Evolutionary conservation across 2,797 vertebrate genomes (phyloP), one percentile per base, ranked within the genome.

Genomic region (Austrolebias charrua): DNA sequence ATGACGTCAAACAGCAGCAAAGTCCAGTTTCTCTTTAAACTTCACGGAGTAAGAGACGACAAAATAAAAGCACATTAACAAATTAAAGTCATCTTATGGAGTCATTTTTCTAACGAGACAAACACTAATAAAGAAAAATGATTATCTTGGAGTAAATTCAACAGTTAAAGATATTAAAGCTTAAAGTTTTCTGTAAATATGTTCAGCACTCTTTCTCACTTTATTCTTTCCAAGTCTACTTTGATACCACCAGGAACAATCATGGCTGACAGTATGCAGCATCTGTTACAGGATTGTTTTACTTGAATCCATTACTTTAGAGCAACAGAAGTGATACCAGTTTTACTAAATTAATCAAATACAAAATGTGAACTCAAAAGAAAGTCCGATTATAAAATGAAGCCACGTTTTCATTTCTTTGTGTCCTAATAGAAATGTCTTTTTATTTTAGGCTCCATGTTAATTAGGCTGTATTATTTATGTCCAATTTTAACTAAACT

Each of bases 81-180:
- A 59, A 38, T 19, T 49, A 4, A 52, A 57, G 56, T 69, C 42
- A 59, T 50, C 70, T 80, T 58, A 74, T 61, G 19, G 12, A 64
- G 52, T 49, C 20, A 50, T 66, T 50, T 73, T 69, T 54, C 19
- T 42, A 42, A 15, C 6, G 12, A 44, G 16, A 56, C 14, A 42
- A 53, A 63, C 50, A 28, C 29, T 24, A 42, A 58, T 11, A 51
- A 3, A 52, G 29, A 48, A 63, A 5, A 5, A 24, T n/a, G 38
- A 45, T 28, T 6, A 16, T 46, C 6, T 38, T 18, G 16, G 12
- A 29, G 6, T 55, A 18, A 9, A 64, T 44, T 47, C 31, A 24
- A 10, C n/a, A 35, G 6, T 24, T 4, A 28, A 35, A 48, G 4
- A 42, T 20, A 43, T 46, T 35, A 31, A 64, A 60, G 13, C 53